phyloP scores from a whole-genome alignment of 92 coral and sea anemone species.

The Plumapathes pennacea region DNA sequence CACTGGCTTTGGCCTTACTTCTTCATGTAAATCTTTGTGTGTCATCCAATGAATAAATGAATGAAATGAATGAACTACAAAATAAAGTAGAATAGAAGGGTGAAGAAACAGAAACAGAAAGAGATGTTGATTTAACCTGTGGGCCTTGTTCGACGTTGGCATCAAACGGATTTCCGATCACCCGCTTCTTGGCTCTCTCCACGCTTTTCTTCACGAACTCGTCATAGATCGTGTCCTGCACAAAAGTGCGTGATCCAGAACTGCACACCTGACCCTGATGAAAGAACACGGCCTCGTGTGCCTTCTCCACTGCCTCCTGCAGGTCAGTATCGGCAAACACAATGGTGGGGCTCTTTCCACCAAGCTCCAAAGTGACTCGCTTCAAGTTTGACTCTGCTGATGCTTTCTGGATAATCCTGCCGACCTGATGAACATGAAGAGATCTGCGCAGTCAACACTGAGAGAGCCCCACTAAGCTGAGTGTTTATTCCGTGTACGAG shows the following conservation, averaged over 20 bases:
- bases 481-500: too few species aligned
- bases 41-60: too few species aligned
- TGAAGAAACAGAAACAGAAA: too few species aligned
- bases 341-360: slow-evolving; percentile 97
- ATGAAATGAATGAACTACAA: too few species aligned
- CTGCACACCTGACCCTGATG: slow-evolving; percentile 98
- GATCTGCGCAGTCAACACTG: too few species aligned
- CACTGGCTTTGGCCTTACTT: too few species aligned
- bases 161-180: slow-evolving; percentile 95
- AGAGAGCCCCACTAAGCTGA: too few species aligned
- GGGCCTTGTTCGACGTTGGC: slow-evolving; percentile 85
- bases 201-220: slow-evolving; percentile 94
- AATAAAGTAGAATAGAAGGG: too few species aligned
- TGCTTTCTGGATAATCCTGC: slow-evolving; percentile 80
- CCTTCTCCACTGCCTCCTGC: slow-evolving; percentile 84
- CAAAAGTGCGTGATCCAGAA: slow-evolving; percentile 95
- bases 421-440: too few species aligned
- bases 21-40: too few species aligned
- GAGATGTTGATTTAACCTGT: too few species aligned
- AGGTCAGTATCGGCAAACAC: slow-evolving; percentile 86
- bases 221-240: slow-evolving; percentile 84
- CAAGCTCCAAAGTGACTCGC: slow-evolving; percentile 95
- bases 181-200: slow-evolving; percentile 70
- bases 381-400: slow-evolving; percentile 87
- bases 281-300: slow-evolving; percentile 82